Evolutionary conservation across 2,888 invertebrate species (phyloP).

Genomic region (Apeira syringaria): DNA sequence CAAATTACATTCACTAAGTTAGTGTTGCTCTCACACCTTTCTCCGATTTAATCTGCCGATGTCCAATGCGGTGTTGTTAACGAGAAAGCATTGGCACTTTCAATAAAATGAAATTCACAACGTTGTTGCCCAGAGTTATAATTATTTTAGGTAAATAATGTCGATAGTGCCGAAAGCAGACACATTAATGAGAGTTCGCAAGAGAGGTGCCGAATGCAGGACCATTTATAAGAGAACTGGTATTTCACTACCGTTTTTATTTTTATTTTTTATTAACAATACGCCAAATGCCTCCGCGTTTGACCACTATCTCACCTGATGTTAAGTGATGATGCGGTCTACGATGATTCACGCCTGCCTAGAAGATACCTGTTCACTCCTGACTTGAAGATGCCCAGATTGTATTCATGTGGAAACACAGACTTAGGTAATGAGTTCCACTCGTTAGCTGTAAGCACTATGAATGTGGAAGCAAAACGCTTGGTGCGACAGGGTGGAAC

Average conservation of each 20-base stretch:
- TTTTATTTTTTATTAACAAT: too few species aligned
- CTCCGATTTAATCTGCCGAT: conserved; percentile 30
- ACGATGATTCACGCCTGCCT: too few species aligned
- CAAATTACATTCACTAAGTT: conserved; percentile 14
- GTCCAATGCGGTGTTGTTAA: conserved; percentile 22
- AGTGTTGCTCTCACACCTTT: conserved; percentile 26
- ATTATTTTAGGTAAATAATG: conserved; percentile 12
- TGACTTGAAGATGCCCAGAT: too few species aligned
- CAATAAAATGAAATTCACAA: conserved; percentile 19
- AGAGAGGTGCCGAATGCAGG: not conserved
- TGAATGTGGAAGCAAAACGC: too few species aligned
- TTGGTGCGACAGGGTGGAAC: too few species aligned
- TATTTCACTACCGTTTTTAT: not conserved
- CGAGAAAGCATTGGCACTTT: conserved; percentile 24
- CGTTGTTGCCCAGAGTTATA: not conserved
- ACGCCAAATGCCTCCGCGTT: too few species aligned
- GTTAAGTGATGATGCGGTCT: too few species aligned
- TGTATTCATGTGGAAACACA: too few species aligned
- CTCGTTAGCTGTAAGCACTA: too few species aligned
- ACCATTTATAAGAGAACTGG: not conserved
- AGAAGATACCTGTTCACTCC: too few species aligned
- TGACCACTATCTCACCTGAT: too few species aligned
- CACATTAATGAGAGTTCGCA: conserved; percentile 6
- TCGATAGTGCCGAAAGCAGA: conserved; percentile 2
- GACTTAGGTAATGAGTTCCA: too few species aligned